Percentiles rank a stretch among this genome's conserved stretches.
These are phyloP conservation scores for Panagrolaimus sp. DNA, from an alignment of 1,140 invertebrate genomes.

Conservation along the genomic window DNA sequence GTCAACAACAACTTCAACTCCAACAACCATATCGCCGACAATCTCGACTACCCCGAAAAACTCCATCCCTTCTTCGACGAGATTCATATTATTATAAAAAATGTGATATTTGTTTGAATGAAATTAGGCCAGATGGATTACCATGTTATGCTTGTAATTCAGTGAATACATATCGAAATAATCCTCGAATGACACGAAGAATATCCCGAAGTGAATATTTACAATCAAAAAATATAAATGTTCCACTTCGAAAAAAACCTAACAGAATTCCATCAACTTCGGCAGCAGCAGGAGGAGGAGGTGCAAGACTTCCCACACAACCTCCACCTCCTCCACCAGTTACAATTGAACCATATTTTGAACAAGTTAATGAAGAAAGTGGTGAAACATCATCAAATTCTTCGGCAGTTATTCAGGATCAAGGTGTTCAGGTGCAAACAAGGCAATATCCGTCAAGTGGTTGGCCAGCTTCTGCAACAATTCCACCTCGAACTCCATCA, in stretches of 20 bases:
- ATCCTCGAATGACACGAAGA: not conserved
- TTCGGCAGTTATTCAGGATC: constrained; percentile 4
- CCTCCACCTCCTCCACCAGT: not conserved
- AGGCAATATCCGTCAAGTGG: not conserved
- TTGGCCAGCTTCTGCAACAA: not conserved
- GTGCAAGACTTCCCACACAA: not conserved
- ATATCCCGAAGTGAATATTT: not conserved
- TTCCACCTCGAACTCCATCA: not conserved
- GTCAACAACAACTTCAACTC: not conserved
- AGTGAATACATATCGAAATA: not conserved
- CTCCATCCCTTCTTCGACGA: constrained; percentile 19
- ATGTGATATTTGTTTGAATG: constrained; percentile 24
- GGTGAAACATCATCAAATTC: not conserved
- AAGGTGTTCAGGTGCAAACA: not conserved
- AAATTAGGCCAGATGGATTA: not conserved
- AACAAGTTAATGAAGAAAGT: constrained; percentile 11
- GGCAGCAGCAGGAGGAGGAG: not conserved
- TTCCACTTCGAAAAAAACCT: not conserved
- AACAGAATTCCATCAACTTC: not conserved
- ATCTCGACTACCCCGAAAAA: not conserved
- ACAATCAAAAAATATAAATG: not conserved
- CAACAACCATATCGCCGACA: not conserved
- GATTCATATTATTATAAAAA: constrained; percentile 22
- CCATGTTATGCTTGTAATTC: constrained; percentile 17
- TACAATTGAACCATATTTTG: constrained; percentile 11